Conservation (phyloP, 37 sponge, comb jelly and placozoan species). For the Oopsacas minuta region DNA sequence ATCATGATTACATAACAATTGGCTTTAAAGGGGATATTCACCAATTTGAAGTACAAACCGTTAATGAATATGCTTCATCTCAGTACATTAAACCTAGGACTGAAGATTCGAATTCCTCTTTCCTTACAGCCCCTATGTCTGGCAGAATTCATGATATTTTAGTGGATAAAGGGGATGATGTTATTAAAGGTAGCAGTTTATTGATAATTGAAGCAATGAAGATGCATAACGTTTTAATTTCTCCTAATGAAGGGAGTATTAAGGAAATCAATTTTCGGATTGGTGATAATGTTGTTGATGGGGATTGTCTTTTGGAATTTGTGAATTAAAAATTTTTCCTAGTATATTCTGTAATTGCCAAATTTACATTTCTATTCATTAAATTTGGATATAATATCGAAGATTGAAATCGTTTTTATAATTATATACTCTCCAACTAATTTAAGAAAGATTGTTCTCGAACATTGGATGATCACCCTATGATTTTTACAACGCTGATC, state of each 20-base stretch:
- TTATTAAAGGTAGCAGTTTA: neutral
- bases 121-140: neutral
- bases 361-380: too few relatives aligned
- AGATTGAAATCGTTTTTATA: too few relatives aligned
- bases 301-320: neutral
- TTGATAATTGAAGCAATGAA: conserved; percentile 9
- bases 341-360: too few relatives aligned
- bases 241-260: neutral
- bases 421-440: too few relatives aligned
- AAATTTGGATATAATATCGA: too few relatives aligned
- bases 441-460: too few relatives aligned
- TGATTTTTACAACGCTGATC: too few relatives aligned
- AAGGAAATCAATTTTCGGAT: neutral
- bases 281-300: conserved; percentile 1
- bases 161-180: neutral
- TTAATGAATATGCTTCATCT: neutral
- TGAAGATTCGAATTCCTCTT: neutral
- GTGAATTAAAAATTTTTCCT: too few relatives aligned
- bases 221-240: neutral
- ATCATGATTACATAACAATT: neutral
- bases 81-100: neutral
- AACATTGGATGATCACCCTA: too few relatives aligned
- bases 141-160: neutral
- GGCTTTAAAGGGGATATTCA: neutral
- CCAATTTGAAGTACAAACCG: neutral